Evolutionary conservation across 2,797 vertebrate genomes (phyloP).

Genomic region (Notoglanidium macrostoma): DNA sequence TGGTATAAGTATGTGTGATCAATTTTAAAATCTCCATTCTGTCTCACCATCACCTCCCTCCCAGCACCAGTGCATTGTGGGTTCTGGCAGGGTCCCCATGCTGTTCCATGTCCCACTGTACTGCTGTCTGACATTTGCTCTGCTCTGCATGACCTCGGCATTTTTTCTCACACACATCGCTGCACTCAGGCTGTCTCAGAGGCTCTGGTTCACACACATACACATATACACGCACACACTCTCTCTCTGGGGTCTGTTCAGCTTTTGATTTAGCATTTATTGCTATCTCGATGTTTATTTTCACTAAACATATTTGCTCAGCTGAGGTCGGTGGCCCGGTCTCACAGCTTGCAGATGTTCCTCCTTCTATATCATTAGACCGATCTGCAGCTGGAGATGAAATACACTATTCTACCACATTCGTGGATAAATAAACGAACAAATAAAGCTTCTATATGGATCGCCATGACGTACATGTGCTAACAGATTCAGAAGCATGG

Average conservation of each 20-base stretch:
- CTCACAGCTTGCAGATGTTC: constrained; percentile 55
- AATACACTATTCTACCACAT: background rate
- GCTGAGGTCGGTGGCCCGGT: constrained; percentile 57
- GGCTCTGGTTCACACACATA: constrained; percentile 38
- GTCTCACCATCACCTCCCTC: background rate
- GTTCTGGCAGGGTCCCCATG: constrained; percentile 25
- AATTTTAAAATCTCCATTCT: background rate
- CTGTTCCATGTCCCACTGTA: constrained; percentile 35
- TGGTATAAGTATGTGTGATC: background rate
- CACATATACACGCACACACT: constrained; percentile 60
- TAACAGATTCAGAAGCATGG: background rate
- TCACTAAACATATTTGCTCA: constrained; percentile 70
- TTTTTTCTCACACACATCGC: constrained; percentile 54
- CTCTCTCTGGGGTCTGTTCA: constrained; percentile 46
- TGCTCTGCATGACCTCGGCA: constrained; percentile 45
- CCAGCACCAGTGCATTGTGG: constrained; percentile 10
- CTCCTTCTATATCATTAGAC: constrained; percentile 14
- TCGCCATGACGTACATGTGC: background rate
- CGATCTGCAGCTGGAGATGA: constrained; percentile 30
- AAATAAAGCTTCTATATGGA: constrained; percentile 17
- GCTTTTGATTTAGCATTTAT: constrained; percentile 59
- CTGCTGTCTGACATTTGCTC: constrained; percentile 28
- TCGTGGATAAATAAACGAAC: constrained; percentile 6
- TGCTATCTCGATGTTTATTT: constrained; percentile 61
- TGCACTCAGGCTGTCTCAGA: constrained; percentile 33